Conservation (phyloP, 92 coral and sea anemone species). For the Zoanthus sociatus region DNA sequence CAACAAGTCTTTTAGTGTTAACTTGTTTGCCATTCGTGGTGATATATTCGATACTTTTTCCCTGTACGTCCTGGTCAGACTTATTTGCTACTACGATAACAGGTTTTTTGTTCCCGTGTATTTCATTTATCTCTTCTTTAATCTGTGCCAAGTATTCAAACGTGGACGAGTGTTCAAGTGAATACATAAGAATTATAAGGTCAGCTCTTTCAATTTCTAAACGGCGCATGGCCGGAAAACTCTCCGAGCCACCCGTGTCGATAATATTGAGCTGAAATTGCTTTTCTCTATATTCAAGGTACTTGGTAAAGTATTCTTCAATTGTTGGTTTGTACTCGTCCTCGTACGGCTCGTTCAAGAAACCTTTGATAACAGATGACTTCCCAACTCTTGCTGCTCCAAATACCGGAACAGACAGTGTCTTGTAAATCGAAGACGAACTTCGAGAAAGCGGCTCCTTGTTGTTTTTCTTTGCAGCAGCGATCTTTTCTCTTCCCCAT, state of each 20-base stretch:
- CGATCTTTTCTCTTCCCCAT: slow-evolving; percentile 23
- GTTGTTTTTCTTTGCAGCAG: slow-evolving; percentile 4
- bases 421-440: slow-evolving; percentile 67
- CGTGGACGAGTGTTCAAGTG: slow-evolving; percentile 75
- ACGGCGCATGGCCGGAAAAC: slow-evolving; percentile 88
- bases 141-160: slow-evolving; percentile 72
- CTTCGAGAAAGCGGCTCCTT: slow-evolving; percentile 43
- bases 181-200: slow-evolving; percentile 81
- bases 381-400: slow-evolving; percentile 89
- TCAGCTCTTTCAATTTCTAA: slow-evolving; percentile 85
- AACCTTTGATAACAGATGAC: slow-evolving; percentile 71
- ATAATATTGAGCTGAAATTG: slow-evolving; percentile 86
- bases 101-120: slow-evolving; percentile 69
- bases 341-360: slow-evolving; percentile 69
- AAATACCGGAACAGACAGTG: slow-evolving; percentile 76
- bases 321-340: slow-evolving; percentile 79
- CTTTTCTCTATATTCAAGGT: slow-evolving; percentile 74
- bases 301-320: slow-evolving; percentile 86
- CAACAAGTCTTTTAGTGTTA: slow-evolving; percentile 78
- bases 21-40: slow-evolving; percentile 60
- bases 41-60: slow-evolving; percentile 67
- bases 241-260: slow-evolving; percentile 91
- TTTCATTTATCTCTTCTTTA: slow-evolving; percentile 75
- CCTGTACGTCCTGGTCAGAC: slow-evolving; percentile 77
- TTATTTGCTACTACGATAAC: slow-evolving; percentile 90